Evolutionary conservation across 2,797 vertebrate genomes (phyloP).

Genomic region (Florisuga fusca): DNA sequence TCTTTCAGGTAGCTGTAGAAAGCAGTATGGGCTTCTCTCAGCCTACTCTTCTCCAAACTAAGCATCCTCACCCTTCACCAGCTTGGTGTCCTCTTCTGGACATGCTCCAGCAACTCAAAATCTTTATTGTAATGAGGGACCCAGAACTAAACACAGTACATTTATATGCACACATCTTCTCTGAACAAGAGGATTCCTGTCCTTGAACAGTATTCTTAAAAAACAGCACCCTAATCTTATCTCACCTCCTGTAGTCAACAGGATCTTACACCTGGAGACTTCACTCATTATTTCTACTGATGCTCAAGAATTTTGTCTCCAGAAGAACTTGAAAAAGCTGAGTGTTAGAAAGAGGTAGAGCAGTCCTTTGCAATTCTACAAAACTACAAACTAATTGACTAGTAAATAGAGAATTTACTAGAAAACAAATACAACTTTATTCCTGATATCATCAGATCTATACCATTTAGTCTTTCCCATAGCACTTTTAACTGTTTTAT

Average conservation of each 20-base stretch:
- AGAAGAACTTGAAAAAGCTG: not conserved
- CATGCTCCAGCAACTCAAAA: no score
- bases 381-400: not conserved
- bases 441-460: not conserved
- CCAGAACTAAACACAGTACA: no score
- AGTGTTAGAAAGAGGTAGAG: not conserved
- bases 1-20: no score
- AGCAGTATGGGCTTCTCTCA: no score
- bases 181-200: not conserved
- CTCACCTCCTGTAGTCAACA: not conserved
- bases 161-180: not conserved
- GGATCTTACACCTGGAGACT: accelerated
- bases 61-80: no score
- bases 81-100: no score
- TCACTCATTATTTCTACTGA: not conserved
- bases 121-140: no score
- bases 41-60: no score
- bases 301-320: not conserved
- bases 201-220: not conserved
- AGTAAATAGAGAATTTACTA: not conserved
- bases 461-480: not conserved
- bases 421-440: not conserved
- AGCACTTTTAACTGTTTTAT: not conserved
- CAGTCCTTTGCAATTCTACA: not conserved
- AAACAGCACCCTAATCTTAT: not conserved